Evolutionary conservation across 1,140 invertebrate genomes (phyloP), one percentile per base, ranked within the genome.

Genomic region (Heliconius nattereri): DNA sequence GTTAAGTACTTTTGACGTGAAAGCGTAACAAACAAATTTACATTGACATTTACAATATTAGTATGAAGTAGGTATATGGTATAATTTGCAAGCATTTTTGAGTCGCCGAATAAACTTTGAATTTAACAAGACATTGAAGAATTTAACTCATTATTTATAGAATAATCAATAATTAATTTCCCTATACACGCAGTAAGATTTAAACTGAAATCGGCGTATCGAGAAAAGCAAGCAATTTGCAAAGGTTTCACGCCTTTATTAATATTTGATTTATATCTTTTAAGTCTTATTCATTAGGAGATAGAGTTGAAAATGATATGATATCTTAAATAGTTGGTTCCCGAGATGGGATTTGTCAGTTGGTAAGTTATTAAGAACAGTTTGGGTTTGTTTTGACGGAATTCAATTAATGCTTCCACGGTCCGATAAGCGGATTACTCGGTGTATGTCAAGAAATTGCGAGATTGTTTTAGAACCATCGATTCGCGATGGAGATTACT

Each of bases 331-430:
- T 79, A 49, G 3, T 32, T n/a, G 19, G 40, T 75, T 75, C 49
- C 35, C 8, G 60, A 66, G 80, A 75, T 78, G 73, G 89, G 86
- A 88, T 91, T 91, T 90, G 89, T 90, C 89, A 90, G 84, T 89
- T 87, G 87, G 84, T 85, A 84, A 85, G 85, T 88, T 89, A 86
- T 86, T 80, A 85, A 81, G 82, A 78, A 84, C 73, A 84, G 82
- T 85, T 76, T 78, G 60, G 80, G 81, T 85, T 73, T 90, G 89
- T 91, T 91, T 90, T 91, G 90, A 91, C 86, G 79, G 84, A 80
- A 81, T 85, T 85, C 84, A 89, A 90, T 87, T 87, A 90, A 86
- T 85, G 78, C 85, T 78, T 81, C 83, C 84, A 82, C 82, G 82
- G 82, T 84, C 76, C 73, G 76, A 73, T 86, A 86, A 89, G 86